phyloP scores from a whole-genome alignment of 2,888 invertebrate species.

The Metalampra italica region DNA sequence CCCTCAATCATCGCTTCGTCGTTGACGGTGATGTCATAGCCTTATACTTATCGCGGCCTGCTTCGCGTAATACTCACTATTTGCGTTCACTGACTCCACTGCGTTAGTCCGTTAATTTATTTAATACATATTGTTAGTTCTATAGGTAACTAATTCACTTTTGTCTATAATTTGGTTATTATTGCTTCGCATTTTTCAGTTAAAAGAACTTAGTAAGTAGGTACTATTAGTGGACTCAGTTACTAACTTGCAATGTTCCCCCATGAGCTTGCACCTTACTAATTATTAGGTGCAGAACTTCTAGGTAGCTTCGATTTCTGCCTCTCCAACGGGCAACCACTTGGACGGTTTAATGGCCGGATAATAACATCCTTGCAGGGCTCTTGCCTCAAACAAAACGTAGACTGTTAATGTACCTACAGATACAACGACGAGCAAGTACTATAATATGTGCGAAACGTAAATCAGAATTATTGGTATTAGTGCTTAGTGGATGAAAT shows the following conservation, averaged over 20 bases:
- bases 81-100: no score
- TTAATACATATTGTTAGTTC: constrained; percentile 4
- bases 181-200: constrained; percentile 1
- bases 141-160: constrained; percentile 1
- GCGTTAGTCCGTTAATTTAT: constrained; percentile 25
- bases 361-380: constrained; percentile 34
- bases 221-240: not conserved
- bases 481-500: not conserved
- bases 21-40: constrained; percentile 60
- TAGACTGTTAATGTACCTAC: not conserved
- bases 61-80: constrained; percentile 19
- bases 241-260: not conserved
- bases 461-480: not conserved
- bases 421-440: not conserved
- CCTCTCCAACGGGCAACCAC: constrained; percentile 1
- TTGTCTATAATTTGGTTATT: not conserved
- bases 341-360: constrained; percentile 30
- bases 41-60: constrained; percentile 23
- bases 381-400: constrained; percentile 8
- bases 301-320: no score
- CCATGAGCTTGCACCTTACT: constrained; percentile 6
- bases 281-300: constrained; percentile 5
- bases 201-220: not conserved
- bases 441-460: not conserved
- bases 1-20: constrained; percentile 38